Percentiles rank a stretch among this genome's conserved stretches.
Evolutionary conservation across 2,113 vertebrate genomes (phyloP).

Genomic region (Odontophorus gujanensis): DNA sequence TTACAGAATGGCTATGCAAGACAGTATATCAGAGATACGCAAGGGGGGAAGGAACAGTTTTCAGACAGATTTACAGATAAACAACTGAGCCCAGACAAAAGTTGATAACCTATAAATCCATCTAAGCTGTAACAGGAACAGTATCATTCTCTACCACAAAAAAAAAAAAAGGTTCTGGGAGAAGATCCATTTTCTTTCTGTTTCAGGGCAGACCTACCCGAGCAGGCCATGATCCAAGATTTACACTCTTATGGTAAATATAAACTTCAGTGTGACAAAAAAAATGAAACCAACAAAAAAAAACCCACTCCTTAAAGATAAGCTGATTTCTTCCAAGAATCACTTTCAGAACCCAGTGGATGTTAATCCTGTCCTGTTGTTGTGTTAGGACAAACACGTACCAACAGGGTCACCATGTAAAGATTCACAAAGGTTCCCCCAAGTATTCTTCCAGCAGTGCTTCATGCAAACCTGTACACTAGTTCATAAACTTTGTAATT

Average conservation of each 20-base stretch:
- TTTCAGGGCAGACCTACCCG: not conserved
- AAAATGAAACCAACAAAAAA: not conserved
- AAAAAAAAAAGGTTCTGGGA: not conserved
- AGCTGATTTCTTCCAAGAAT: not conserved
- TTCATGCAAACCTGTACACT: not conserved
- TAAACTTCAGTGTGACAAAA: not conserved
- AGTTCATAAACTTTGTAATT: not conserved
- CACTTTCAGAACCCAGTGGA: not conserved
- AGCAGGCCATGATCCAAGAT: not conserved
- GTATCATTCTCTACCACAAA: not conserved
- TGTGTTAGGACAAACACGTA: too few species aligned
- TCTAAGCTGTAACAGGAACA: not conserved
- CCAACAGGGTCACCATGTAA: not conserved
- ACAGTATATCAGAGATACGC: not conserved
- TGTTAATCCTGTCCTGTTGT: not conserved
- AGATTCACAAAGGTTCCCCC: not conserved
- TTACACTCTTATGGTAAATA: not conserved
- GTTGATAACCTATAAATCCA: not conserved
- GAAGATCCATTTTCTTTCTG: not conserved
- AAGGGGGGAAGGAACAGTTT: not conserved
- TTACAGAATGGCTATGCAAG: not conserved
- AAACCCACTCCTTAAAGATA: not conserved
- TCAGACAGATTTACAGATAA: not conserved
- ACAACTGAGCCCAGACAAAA: not conserved
- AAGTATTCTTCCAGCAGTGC: not conserved